These are phyloP conservation scores for Mystacides longicornis DNA, from an alignment of 2,888 invertebrate species.

Conservation along the genomic window DNA sequence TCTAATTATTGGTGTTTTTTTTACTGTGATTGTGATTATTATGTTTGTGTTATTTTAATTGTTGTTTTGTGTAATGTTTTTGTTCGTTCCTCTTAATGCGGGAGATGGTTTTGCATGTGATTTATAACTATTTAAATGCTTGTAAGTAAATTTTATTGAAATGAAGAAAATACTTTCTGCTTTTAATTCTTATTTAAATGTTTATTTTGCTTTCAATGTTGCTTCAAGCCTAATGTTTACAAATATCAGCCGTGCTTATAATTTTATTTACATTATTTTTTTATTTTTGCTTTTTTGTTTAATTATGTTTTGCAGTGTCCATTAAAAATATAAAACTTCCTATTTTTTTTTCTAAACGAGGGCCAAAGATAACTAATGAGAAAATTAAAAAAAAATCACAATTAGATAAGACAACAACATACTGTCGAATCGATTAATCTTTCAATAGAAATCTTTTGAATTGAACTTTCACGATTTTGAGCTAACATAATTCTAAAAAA, in stretches of 20 bases:
- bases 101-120: constrained; percentile 5
- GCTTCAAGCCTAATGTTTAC: neutral
- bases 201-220: constrained; percentile 3
- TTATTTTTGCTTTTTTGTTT: constrained; percentile 1
- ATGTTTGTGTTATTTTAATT: neutral
- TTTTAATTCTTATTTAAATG: neutral
- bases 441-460: too few species aligned
- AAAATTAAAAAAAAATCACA: too few species aligned
- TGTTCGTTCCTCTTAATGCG: neutral
- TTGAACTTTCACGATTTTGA: too few species aligned
- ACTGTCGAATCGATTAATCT: too few species aligned
- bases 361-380: too few species aligned
- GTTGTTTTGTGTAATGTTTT: neutral
- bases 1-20: too few species aligned
- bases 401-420: too few species aligned
- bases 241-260: constrained; percentile 1
- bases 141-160: constrained; percentile 3
- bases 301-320: neutral
- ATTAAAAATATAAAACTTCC: too few species aligned
- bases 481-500: too few species aligned
- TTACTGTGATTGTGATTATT: too few species aligned
- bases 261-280: too few species aligned
- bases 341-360: too few species aligned
- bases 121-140: constrained; percentile 1
- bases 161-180: neutral